A percentile compares a stretch with the other conserved stretches of the same genome.
Evolutionary conservation across 2,888 invertebrate species (phyloP).

Genomic region (Tetropium fuscum): DNA sequence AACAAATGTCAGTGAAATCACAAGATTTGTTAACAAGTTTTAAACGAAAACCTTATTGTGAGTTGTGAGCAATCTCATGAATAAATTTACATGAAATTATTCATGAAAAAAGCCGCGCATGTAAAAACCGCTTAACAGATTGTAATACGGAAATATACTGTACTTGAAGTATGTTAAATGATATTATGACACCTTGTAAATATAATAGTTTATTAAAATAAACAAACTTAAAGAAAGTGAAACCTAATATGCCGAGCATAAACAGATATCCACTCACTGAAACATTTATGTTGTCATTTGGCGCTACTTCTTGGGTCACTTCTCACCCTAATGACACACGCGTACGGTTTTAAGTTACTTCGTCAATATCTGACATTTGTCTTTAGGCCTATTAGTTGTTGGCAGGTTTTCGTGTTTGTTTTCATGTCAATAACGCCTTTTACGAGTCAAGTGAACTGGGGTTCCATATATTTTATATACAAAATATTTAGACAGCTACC

Average conservation of each 20-base stretch:
- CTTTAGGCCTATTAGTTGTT: constrained; percentile 59
- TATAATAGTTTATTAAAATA: constrained; percentile 15
- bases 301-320: constrained; percentile 58
- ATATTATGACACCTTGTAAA: too few species aligned
- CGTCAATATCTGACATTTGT: constrained; percentile 62
- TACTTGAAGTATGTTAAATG: too few species aligned
- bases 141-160: too few species aligned
- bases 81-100: too few species aligned
- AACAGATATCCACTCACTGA: constrained; percentile 29
- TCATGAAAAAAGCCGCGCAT: too few species aligned
- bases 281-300: constrained; percentile 35
- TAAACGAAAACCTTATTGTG: too few species aligned
- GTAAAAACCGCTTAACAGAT: too few species aligned
- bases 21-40: too few species aligned
- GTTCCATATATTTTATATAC: constrained; percentile 35
- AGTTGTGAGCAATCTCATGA: too few species aligned
- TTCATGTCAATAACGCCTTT: constrained; percentile 44
- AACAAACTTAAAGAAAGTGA: constrained; percentile 21
- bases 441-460: constrained; percentile 44
- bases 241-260: constrained; percentile 35
- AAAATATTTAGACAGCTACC: too few species aligned
- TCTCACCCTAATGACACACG: constrained; percentile 58
- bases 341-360: constrained; percentile 59
- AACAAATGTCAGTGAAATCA: too few species aligned
- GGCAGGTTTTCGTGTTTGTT: constrained; percentile 60